Evolutionary conservation across 2,113 vertebrate genomes (phyloP).

Genomic region (Microcebus lehilahytsara): DNA sequence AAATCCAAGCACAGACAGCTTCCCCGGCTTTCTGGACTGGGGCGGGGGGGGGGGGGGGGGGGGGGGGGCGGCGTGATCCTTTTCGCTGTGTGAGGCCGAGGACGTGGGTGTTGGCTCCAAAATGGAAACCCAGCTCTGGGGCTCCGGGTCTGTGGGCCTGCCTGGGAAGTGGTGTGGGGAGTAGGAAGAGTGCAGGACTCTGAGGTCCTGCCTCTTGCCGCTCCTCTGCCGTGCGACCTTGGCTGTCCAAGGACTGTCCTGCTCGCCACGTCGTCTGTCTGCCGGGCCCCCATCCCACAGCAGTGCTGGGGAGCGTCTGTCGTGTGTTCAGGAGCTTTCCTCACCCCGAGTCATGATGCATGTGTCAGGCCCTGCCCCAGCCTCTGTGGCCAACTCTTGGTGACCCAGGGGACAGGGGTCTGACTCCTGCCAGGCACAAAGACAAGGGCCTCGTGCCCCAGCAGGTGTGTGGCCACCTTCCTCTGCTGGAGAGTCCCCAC

Average conservation of each 20-base stretch:
- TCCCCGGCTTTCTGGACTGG: too few relatives aligned
- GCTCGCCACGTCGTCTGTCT: not conserved
- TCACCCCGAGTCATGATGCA: not conserved
- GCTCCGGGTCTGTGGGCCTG: not conserved
- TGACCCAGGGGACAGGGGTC: not conserved
- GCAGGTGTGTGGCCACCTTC: not conserved
- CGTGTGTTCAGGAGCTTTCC: not conserved
- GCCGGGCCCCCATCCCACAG: not conserved
- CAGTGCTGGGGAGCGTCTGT: not conserved
- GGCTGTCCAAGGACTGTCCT: not conserved
- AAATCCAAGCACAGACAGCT: not conserved
- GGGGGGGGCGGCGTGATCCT: too few relatives aligned
- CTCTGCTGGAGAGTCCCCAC: not conserved
- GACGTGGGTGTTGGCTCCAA: not conserved
- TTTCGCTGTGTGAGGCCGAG: not conserved
- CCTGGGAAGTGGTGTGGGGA: not conserved
- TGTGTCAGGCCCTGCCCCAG: not conserved
- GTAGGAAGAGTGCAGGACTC: not conserved
- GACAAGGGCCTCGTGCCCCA: not conserved
- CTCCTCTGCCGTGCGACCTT: not conserved
- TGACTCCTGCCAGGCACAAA: not conserved
- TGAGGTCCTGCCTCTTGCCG: not conserved
- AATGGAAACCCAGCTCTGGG: not conserved
- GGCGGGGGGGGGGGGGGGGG: too few relatives aligned
- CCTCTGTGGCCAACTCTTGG: not conserved